Evolutionary conservation across 2,113 vertebrate genomes (phyloP).

Genomic region (Callipepla californica): DNA sequence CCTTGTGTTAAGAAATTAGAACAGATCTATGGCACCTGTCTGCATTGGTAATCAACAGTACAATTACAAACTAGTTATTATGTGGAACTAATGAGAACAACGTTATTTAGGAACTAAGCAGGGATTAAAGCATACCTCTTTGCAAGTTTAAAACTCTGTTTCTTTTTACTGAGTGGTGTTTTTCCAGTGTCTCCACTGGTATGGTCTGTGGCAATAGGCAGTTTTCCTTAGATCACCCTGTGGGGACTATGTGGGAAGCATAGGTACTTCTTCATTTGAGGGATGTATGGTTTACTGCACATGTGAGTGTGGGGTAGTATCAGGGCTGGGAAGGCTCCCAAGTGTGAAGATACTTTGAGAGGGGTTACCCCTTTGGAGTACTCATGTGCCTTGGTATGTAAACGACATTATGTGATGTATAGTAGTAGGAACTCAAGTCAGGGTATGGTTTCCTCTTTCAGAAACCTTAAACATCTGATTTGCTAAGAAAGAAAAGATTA

Average conservation of each 20-base stretch:
- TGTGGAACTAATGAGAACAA: not conserved
- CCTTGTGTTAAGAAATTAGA: not conserved
- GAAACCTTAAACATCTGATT: not conserved
- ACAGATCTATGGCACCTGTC: not conserved
- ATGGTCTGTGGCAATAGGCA: rapidly evolving
- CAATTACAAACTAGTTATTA: constrained; percentile 1
- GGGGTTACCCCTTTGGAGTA: not conserved
- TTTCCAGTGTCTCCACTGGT: not conserved
- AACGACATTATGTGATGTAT: not conserved
- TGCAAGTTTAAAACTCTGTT: not conserved
- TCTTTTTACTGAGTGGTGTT: not conserved
- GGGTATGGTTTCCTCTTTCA: not conserved
- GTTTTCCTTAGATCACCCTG: rapidly evolving
- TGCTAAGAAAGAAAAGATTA: not conserved
- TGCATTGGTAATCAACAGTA: not conserved
- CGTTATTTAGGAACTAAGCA: not conserved
- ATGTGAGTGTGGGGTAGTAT: rapidly evolving
- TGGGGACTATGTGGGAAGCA: not conserved
- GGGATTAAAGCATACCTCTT: not conserved
- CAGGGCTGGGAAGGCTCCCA: not conserved
- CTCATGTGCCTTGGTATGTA: not conserved
- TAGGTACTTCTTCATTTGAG: not conserved
- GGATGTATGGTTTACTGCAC: not conserved
- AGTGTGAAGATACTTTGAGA: not conserved
- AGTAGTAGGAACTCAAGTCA: not conserved